Evolutionary conservation across 2,888 invertebrate genomes (phyloP), one percentile per base, ranked within the genome.

Genomic region (Phymatocera aterrima): DNA sequence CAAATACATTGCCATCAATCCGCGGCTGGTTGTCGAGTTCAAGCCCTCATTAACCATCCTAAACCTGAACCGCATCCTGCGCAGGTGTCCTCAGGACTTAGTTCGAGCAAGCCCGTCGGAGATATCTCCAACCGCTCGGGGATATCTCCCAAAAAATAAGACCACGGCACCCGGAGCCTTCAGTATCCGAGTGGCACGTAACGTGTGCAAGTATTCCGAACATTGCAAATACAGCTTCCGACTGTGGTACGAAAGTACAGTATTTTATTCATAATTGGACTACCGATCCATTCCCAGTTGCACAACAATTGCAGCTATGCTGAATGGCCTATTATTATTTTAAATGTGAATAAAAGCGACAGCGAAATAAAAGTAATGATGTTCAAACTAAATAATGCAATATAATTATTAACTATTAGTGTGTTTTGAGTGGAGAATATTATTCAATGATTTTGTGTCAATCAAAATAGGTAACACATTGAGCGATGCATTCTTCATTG

Each of bases 391-490:
- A 72, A 72, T n/a, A n/a, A n/a, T 51, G 72, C 31, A 72, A 51
- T 48, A 34, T 51, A 24, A 72, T 43, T 43, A 51, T n/a, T n/a
- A 48, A 6, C 18, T 72, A 72, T 72, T 51, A 72, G 34, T 51
- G 21, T 72, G 31, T 72, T 72, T 28, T 3, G 51, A 72, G 48
- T 48, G 21, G 72, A 72, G 18, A 72, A 51, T 72, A 72, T n/a
- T n/a, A n/a, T 72, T 72, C 34, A 72, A 31, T 51, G 18, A 72
- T 72, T 72, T 3, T 43, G 5, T 68, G 68, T 68, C 28, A 72
- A 51, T 34, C 31, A 6, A 51, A 10, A 72, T 34, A 72, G 48
- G 18, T 51, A n/a, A n/a, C n/a, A n/a, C n/a, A 48, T 51, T 51
- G 18, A 28, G 4, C 31, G 31, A 18, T 72, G 31, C 18, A 72